Conservation (phyloP, 1,140 invertebrate species). For the Formica exsecta region DNA sequence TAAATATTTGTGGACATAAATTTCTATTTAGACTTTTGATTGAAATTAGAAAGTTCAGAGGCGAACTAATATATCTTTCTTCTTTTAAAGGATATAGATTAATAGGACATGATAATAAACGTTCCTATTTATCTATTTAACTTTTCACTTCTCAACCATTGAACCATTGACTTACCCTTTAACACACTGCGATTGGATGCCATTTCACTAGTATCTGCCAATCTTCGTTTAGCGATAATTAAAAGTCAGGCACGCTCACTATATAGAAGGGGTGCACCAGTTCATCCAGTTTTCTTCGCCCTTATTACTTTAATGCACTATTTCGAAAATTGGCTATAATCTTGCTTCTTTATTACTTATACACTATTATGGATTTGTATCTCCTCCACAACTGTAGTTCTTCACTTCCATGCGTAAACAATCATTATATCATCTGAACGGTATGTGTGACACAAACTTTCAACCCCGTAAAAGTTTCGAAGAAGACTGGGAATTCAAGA, state of each 20-base stretch:
- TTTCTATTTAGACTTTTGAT: no score
- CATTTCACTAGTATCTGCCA: constrained; percentile 33
- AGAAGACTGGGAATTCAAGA: background rate
- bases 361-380: background rate
- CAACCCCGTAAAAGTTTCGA: background rate
- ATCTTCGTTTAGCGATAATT: background rate
- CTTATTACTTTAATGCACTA: constrained; percentile 4
- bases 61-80: no score
- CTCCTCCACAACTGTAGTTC: background rate
- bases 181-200: constrained; percentile 34
- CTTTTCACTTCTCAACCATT: background rate
- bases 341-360: background rate
- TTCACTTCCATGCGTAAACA: constrained; percentile 11
- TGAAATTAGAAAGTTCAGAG: no score
- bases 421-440: constrained; percentile 2
- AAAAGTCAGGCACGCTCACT: background rate
- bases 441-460: background rate
- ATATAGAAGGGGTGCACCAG: background rate
- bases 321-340: background rate
- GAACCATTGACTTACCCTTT: constrained; percentile 61
- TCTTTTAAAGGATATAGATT: background rate
- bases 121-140: background rate
- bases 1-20: no score
- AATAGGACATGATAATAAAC: background rate
- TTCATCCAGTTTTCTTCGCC: background rate